These are phyloP conservation scores for Amblyopsis rosae DNA, from an alignment of 2,113 vertebrate genomes.

Conservation along the genomic window DNA sequence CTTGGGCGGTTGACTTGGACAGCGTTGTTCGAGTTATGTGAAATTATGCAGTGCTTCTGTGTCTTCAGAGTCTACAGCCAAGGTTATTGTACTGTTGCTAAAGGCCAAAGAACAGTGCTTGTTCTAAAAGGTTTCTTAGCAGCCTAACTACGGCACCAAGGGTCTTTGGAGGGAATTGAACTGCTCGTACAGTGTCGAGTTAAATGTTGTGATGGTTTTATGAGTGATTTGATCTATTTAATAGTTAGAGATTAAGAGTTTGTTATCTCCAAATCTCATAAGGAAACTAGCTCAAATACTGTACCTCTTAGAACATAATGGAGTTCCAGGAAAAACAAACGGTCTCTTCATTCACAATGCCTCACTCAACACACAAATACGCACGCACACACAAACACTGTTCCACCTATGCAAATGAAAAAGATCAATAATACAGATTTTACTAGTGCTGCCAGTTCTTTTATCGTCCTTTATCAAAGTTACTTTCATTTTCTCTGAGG, in stretches of 20 bases:
- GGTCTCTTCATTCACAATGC: not conserved
- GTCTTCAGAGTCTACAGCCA: not conserved
- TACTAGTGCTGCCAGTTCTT: too few relatives aligned
- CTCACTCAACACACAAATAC: not conserved
- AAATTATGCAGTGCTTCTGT: slow-evolving; percentile 18
- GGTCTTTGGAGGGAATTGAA: not conserved
- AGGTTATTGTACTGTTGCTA: slow-evolving; percentile 23
- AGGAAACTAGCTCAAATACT: slow-evolving; percentile 42
- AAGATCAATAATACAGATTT: not conserved
- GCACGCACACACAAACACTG: slow-evolving; percentile 13
- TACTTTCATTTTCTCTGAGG: not conserved
- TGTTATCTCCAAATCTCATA: slow-evolving; percentile 36
- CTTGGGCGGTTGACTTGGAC: slow-evolving; percentile 1
- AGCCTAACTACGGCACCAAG: slow-evolving; percentile 12
- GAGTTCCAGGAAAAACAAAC: slow-evolving; percentile 21
- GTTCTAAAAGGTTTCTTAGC: slow-evolving; percentile 17
- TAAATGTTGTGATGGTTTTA: slow-evolving; percentile 11
- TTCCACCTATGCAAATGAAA: slow-evolving; percentile 1
- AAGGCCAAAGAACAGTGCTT: slow-evolving; percentile 14
- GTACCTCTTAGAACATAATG: slow-evolving; percentile 32
- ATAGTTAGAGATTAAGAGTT: slow-evolving; percentile 38
- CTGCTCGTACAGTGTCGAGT: slow-evolving; percentile 5
- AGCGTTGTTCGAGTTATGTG: slow-evolving; percentile 47
- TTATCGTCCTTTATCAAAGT: too few relatives aligned
- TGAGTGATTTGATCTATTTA: slow-evolving; percentile 27